Base-by-base conservation (phyloP, 2,113 vertebrate genomes). In the Irena cyanogastra region DNA sequence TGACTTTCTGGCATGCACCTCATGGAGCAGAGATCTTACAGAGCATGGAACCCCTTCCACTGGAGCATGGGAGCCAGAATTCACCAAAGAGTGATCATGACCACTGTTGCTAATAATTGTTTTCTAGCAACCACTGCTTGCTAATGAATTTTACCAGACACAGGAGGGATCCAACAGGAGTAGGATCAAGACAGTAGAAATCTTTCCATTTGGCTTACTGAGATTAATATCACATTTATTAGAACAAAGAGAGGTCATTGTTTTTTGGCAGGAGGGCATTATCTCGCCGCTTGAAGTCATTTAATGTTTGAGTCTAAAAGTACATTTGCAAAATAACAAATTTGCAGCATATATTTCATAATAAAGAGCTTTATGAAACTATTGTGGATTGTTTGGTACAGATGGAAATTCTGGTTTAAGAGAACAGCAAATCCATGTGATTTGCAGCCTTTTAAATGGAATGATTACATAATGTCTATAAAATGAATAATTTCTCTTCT, bases 401-500 rank as follows among this genome's bases (percentile, higher is more conserved):
- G 79, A 83, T 94, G 80, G 92, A 95, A 90, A 91, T 92, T 96
- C 78, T 81, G 68, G 89, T 96, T 92, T 95, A 77, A 86, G 83
- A 92, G 91, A 89, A 77, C 86, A 53, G 59, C 93, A 91, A 93
- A 97, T 93, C 93, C 65, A n/a, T 91, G 76, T 85, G 82, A 94
- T 92, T 93, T 93, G 90, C 74, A 93, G 82, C 61, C 76, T 76
- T 83, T 93, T 96, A 80, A 95, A 83, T 39, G 82, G 94, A 86
- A 95, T 93, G 92, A 75, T 97, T 96, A 94, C 96, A 95, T 97
- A 94, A 97, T 77, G 92, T 97, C 95, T 97, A 94, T 95, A 96
- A 97, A 93, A 91, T 91, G 93, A 93, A 45, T 97, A 64, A 95
- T 97, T 95, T 95, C 88, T 95, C 89, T 97, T 97, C 88, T 94